phyloP scores from a whole-genome alignment of 1,140 invertebrate genomes.

The Macrocentrus cingulum region DNA sequence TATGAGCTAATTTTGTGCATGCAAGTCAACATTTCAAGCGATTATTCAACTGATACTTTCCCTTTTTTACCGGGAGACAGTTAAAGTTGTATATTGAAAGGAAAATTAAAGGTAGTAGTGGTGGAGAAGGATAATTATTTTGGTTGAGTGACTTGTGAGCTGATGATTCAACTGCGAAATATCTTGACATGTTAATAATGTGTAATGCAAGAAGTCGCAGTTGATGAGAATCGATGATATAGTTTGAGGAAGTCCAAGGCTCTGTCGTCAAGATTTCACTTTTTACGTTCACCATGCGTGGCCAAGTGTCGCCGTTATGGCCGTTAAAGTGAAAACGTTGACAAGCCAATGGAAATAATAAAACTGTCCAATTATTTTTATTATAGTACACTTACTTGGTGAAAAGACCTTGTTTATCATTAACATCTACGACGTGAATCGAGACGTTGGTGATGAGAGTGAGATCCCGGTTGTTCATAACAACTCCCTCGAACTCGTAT shows the following conservation, averaged over 20 bases:
- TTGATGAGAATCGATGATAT: not conserved
- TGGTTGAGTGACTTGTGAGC: too few relatives aligned
- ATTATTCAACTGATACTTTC: not conserved
- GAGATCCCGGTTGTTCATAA: conserved; percentile 67
- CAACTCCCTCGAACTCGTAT: conserved; percentile 82
- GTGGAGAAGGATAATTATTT: too few relatives aligned
- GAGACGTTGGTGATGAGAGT: conserved; percentile 78
- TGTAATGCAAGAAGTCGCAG: not conserved
- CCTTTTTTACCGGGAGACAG: not conserved
- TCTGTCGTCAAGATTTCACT: conserved; percentile 12
- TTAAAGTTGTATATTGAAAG: not conserved
- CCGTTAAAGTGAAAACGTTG: not conserved
- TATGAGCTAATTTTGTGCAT: too few relatives aligned
- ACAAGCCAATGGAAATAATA: not conserved
- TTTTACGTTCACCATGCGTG: conserved; percentile 6
- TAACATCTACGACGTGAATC: conserved; percentile 77
- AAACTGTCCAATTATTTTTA: not conserved
- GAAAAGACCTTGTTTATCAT: conserved; percentile 68
- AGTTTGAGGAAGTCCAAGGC: not conserved
- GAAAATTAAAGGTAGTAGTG: too few relatives aligned
- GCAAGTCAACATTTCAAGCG: too few relatives aligned
- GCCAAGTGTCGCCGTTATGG: not conserved
- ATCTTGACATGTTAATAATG: too few relatives aligned
- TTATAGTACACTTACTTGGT: conserved; percentile 63
- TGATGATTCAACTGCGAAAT: too few relatives aligned